Base-by-base conservation (phyloP, 2,888 invertebrate genomes). In the Drosophila limbata region DNA sequence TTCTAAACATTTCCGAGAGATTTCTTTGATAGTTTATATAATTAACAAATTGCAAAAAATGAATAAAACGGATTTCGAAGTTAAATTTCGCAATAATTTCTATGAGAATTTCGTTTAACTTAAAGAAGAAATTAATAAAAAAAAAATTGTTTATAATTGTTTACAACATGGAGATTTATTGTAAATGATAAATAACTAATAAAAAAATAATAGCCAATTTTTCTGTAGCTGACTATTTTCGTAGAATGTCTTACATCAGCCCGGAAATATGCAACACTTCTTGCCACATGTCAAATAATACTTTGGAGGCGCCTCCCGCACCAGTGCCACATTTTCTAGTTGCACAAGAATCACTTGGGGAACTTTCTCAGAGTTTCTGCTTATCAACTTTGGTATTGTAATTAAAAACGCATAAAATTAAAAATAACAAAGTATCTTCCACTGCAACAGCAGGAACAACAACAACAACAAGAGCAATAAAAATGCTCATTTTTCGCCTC, bases 401-500 rank as follows among this genome's bases (percentile, higher is more conserved):
- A 81, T 88, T 76, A 85, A 84, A 85, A 79, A 68, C 56, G 37
- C 72, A 71, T 77, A 72, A 88, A 83, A 71, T 78, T 57, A 39
- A 71, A 47, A 61, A 66, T 64, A 81, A 79, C 74, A 75, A 79
- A 79, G 73, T 74, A 63, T 60, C 39, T 39, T 21, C 45, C 40
- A 45, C 60, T 66, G 56, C 62, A 66, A 44, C 51, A 76, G 13
- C 51, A 73, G 13, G n/a, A n/a, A 5, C 5, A 25, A 25, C 21
- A 25, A 25, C 57, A 55, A 52, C 13, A 56, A 63, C 53, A 64
- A 68, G 15, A 2, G 15, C 11, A 39, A 45, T 37, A 45, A 28
- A 15, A 45, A 21, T 81, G 59, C 68, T 62, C 68, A 59, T 64
- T 56, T 65, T 70, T 55, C 31, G 47, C 44, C 53, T 48, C 59